A percentile compares a stretch with the other conserved stretches of the same genome.
Evolutionary conservation across 2,888 invertebrate species (phyloP).

Genomic region (Ptychoptera albimana): DNA sequence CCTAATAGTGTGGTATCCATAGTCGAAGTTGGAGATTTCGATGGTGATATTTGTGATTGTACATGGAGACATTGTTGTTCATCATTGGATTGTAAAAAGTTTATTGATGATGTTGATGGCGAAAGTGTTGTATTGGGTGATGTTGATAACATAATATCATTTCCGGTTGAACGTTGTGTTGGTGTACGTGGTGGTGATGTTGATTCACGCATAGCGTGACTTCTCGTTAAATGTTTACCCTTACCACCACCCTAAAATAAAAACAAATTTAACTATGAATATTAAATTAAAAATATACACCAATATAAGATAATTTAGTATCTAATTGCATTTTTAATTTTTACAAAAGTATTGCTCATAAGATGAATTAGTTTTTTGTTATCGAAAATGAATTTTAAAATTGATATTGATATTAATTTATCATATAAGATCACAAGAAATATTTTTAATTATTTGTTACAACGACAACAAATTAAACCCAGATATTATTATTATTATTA

Average conservation of each 20-base stretch:
- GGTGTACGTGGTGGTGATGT: slow-evolving; percentile 45
- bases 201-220: slow-evolving; percentile 80
- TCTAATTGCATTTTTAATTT: slow-evolving; percentile 9
- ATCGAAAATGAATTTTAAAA: too few relatives aligned
- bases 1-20: slow-evolving; percentile 26
- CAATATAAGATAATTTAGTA: slow-evolving; percentile 7
- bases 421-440: too few relatives aligned
- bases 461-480: too few relatives aligned
- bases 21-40: slow-evolving; percentile 18
- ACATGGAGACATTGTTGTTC: slow-evolving; percentile 18
- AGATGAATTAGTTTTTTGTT: too few relatives aligned
- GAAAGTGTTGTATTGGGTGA: slow-evolving; percentile 10
- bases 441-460: too few relatives aligned
- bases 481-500: too few relatives aligned
- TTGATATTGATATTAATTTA: too few relatives aligned
- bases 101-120: slow-evolving; percentile 12
- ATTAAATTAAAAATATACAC: slow-evolving; percentile 1
- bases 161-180: slow-evolving; percentile 31
- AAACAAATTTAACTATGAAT: slow-evolving; percentile 5
- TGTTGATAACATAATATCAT: slow-evolving; percentile 12
- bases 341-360: neutral
- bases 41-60: slow-evolving; percentile 19
- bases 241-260: slow-evolving; percentile 46
- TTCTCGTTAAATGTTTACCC: slow-evolving; percentile 70
- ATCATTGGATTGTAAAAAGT: slow-evolving; percentile 5